phyloP scores from a whole-genome alignment of 2,797 vertebrate species.

The Arnoldichthys spilopterus region DNA sequence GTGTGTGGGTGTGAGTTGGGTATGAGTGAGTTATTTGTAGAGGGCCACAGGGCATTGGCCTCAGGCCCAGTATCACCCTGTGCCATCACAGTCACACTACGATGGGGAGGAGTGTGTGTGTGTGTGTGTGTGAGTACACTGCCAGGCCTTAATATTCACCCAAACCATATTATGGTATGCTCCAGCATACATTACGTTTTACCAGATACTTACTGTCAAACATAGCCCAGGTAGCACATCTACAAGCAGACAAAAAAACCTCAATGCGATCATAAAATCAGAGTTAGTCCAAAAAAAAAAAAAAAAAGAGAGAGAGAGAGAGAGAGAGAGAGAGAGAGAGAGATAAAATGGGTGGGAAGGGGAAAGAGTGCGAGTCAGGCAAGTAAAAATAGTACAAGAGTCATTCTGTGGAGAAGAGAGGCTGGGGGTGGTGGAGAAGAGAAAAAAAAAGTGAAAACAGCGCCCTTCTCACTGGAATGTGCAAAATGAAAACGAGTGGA shows the following conservation, averaged over 20 bases:
- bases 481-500: too few relatives aligned
- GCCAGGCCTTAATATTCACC: background rate
- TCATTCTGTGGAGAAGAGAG: slow-evolving; percentile 66
- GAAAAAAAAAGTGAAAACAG: slow-evolving; percentile 75
- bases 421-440: slow-evolving; percentile 40
- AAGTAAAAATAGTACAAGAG: slow-evolving; percentile 74
- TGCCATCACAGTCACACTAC: slow-evolving; percentile 51
- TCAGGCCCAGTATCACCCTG: slow-evolving; percentile 54
- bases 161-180: slow-evolving; percentile 20
- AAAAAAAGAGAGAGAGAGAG: slow-evolving; percentile 72
- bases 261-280: slow-evolving; percentile 61
- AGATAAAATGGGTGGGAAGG: slow-evolving; percentile 67
- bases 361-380: slow-evolving; percentile 64
- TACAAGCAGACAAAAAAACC: background rate
- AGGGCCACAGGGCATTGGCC: slow-evolving; percentile 36
- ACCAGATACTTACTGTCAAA: background rate
- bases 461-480: slow-evolving; percentile 70
- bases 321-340: slow-evolving; percentile 70
- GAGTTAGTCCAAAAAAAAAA: too few relatives aligned
- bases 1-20: slow-evolving; percentile 33
- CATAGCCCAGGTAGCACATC: background rate
- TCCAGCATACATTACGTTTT: slow-evolving; percentile 48
- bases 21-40: slow-evolving; percentile 55
- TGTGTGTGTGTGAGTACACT: slow-evolving; percentile 42
- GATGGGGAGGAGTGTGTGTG: background rate